These are phyloP conservation scores for Amblyornis subalaris DNA, from an alignment of 2,113 vertebrate species.

Conservation along the genomic window DNA sequence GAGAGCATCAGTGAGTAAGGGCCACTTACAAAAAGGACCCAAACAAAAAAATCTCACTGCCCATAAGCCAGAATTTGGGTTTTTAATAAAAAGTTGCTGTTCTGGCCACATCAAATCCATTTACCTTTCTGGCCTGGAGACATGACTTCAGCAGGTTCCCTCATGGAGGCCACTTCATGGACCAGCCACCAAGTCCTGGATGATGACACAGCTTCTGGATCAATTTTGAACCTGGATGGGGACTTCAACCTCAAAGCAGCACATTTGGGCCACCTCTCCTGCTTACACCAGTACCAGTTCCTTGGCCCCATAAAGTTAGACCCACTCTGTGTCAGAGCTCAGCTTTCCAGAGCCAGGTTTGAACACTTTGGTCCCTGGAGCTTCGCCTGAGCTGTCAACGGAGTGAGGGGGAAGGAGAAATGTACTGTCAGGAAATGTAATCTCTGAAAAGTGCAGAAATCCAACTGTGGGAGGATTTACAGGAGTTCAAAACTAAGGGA, in stretches of 20 bases:
- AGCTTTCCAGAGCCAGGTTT: conserved; percentile 25
- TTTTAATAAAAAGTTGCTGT: neutral
- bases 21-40: neutral
- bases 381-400: conserved; percentile 33
- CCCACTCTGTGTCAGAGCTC: neutral
- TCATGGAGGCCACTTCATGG: neutral
- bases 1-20: neutral
- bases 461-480: conserved; percentile 71
- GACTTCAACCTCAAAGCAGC: neutral
- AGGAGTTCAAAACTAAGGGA: conserved; percentile 67
- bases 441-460: conserved; percentile 70
- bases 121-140: neutral
- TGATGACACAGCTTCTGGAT: neutral
- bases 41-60: neutral
- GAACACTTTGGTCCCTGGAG: neutral
- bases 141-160: neutral
- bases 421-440: conserved; percentile 66
- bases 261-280: neutral
- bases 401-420: conserved; percentile 61
- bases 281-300: neutral
- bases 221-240: neutral
- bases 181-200: neutral
- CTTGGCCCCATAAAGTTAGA: neutral
- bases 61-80: neutral
- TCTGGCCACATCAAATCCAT: neutral